Evolutionary conservation across 1,140 invertebrate genomes (phyloP).

Genomic region (Neodiprion fabricii): DNA sequence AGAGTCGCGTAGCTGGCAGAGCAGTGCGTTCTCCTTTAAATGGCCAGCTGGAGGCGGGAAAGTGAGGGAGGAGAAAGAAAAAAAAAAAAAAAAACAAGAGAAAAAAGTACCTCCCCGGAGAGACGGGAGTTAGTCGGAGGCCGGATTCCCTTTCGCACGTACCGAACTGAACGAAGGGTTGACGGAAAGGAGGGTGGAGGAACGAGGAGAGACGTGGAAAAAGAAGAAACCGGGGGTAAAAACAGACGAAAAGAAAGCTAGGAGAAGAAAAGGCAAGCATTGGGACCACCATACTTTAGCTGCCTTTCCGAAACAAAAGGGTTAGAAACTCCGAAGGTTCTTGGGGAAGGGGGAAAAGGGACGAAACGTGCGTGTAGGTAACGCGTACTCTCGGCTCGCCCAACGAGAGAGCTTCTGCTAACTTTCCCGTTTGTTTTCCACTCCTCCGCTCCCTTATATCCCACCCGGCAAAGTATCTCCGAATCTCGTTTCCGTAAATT

Average conservation of each 20-base stretch:
- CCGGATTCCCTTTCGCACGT: conserved; percentile 23
- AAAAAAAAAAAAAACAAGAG: not conserved
- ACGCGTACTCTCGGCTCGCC: no score
- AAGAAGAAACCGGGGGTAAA: not conserved
- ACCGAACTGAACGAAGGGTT: conserved; percentile 12
- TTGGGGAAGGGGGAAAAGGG: no score
- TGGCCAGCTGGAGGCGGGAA: not conserved
- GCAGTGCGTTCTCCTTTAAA: not conserved
- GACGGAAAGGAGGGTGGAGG: not conserved
- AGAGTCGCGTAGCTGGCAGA: no score
- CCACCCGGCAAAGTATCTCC: no score
- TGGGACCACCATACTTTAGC: not conserved
- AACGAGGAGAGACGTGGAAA: conserved; percentile 9
- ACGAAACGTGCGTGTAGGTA: no score
- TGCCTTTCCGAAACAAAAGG: not conserved
- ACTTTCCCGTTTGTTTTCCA: no score
- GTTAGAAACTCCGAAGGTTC: not conserved
- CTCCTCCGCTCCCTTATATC: no score
- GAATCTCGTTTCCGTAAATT: no score
- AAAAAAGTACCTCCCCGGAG: conserved; percentile 16
- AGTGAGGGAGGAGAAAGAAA: not conserved
- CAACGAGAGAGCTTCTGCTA: no score
- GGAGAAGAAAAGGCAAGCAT: not conserved
- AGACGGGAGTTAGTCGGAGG: conserved; percentile 21
- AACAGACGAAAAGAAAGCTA: not conserved